Conservation (phyloP, 1,140 invertebrate genomes). For the Drosophila watanabei region DNA sequence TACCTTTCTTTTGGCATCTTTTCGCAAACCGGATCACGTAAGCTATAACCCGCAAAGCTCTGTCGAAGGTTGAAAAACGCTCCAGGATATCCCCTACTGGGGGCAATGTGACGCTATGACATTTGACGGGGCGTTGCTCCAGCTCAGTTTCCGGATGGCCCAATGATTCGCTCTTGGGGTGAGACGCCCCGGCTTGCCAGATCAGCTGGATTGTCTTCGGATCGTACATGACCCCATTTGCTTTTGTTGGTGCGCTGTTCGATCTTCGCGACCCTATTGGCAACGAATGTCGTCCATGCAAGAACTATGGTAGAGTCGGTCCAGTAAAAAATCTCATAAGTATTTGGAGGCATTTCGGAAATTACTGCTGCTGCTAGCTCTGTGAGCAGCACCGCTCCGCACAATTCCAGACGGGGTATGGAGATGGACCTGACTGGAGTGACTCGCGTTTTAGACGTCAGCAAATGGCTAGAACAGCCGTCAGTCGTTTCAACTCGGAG, state of each 20-base stretch:
- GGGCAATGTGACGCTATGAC: too few relatives aligned
- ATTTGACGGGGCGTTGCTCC: too few relatives aligned
- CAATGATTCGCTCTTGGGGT: background rate
- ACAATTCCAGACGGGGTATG: too few relatives aligned
- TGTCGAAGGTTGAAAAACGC: too few relatives aligned
- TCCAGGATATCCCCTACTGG: too few relatives aligned
- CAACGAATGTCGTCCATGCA: constrained; percentile 4
- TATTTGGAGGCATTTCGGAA: constrained; percentile 5
- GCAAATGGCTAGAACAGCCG: too few relatives aligned
- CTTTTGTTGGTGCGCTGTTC: background rate
- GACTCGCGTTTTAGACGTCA: too few relatives aligned
- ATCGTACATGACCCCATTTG: background rate
- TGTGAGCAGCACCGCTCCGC: background rate
- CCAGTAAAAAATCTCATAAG: background rate
- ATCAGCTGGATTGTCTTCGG: background rate
- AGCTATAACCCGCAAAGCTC: background rate
- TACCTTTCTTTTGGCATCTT: background rate
- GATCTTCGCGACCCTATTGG: background rate
- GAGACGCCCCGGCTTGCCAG: background rate
- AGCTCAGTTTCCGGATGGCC: too few relatives aligned
- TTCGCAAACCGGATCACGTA: background rate
- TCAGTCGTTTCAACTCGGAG: background rate
- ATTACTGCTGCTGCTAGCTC: background rate
- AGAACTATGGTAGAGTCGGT: constrained; percentile 8
- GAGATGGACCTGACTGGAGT: too few relatives aligned